Conservation (phyloP, 2,113 vertebrate species). For the Centropus bengalensis region DNA sequence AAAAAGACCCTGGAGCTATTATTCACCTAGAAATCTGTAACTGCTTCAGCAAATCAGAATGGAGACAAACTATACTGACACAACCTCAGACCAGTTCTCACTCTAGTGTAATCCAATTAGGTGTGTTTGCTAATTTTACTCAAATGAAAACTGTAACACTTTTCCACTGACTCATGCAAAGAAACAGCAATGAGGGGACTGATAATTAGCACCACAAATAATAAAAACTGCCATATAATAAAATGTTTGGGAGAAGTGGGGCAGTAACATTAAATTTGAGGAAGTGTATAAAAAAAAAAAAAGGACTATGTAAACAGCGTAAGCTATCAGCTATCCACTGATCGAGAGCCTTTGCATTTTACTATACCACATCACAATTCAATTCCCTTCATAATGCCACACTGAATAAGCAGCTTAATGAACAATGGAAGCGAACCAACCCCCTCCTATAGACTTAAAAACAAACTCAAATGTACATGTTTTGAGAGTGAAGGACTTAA, state of each 20-base stretch:
- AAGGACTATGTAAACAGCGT: not conserved
- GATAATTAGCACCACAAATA: not conserved
- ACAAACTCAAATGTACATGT: not conserved
- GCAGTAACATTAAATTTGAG: not conserved
- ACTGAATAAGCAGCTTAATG: not conserved
- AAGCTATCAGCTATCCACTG: not conserved
- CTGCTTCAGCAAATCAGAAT: not conserved
- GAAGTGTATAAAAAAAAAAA: not conserved
- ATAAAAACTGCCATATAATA: not conserved
- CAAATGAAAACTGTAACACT: not conserved
- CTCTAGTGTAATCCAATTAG: not conserved
- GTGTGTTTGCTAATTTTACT: not conserved
- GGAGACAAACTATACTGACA: not conserved
- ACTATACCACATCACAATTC: not conserved
- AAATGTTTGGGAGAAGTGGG: not conserved
- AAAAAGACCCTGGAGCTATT: not conserved
- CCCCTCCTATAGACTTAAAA: not conserved
- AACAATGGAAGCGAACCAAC: not conserved
- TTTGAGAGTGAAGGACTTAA: not conserved
- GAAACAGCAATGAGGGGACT: not conserved
- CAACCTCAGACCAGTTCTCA: conserved; percentile 16
- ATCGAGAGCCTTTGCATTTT: not conserved
- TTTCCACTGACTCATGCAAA: not conserved
- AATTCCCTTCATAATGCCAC: not conserved
- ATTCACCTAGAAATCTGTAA: not conserved